phyloP scores from a whole-genome alignment of 2,888 invertebrate species.

The Merodon equestris region DNA sequence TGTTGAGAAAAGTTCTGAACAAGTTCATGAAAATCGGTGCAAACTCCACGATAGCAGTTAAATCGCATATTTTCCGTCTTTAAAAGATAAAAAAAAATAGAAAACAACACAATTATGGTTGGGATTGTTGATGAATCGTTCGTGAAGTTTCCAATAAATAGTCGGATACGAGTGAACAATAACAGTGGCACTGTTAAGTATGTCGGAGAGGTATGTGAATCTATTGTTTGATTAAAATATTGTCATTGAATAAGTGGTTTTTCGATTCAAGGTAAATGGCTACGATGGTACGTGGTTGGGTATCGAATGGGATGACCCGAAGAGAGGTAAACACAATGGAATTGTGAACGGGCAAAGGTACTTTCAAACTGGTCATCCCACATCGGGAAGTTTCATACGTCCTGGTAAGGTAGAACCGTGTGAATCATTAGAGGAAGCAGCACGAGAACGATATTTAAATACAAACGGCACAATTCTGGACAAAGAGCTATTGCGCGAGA shows the following conservation, averaged over 20 bases:
- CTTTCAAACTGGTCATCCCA: conserved; percentile 88
- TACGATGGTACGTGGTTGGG: conserved; percentile 91
- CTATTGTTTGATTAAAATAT: conserved; percentile 57
- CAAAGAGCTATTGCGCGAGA: conserved; percentile 81
- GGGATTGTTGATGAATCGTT: conserved; percentile 77
- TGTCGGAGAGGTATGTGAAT: conserved; percentile 82
- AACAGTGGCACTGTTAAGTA: conserved; percentile 85
- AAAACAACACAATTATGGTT: conserved; percentile 73
- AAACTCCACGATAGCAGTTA: neutral
- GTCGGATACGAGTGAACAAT: conserved; percentile 75
- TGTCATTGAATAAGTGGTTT: neutral
- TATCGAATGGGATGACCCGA: conserved; percentile 96
- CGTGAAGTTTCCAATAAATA: conserved; percentile 76
- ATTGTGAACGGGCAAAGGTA: conserved; percentile 89
- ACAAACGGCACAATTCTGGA: conserved; percentile 80
- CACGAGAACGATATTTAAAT: conserved; percentile 83
- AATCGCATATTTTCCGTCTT: conserved; percentile 22
- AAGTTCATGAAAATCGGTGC: neutral
- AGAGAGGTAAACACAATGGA: conserved; percentile 96
- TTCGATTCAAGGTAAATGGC: conserved; percentile 82
- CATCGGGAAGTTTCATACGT: conserved; percentile 93
- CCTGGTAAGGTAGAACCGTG: conserved; percentile 88
- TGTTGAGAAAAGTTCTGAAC: conserved; percentile 15
- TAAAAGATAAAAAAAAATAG: conserved; percentile 11
- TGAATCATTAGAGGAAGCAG: conserved; percentile 86